Percentiles rank a stretch among this genome's conserved stretches.
These are phyloP conservation scores for Cyanocitta stelleri DNA, from an alignment of 2,113 vertebrate species.

Conservation along the genomic window DNA sequence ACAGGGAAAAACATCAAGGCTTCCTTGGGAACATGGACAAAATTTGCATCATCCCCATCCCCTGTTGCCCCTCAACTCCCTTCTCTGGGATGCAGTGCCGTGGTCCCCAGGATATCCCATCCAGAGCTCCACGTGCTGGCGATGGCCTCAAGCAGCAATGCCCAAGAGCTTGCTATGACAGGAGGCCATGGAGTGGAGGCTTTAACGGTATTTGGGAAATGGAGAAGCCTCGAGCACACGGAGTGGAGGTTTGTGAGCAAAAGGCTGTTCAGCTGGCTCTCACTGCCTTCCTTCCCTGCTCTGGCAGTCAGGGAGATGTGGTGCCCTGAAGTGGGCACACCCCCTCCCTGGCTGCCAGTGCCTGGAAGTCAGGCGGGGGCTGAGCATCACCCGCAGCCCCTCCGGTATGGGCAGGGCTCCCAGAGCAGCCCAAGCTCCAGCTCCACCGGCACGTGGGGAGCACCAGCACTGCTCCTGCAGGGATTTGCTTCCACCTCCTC, in stretches of 20 bases:
- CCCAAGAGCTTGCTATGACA: neutral
- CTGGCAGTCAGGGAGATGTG: neutral
- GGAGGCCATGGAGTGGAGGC: neutral
- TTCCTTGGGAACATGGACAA: neutral
- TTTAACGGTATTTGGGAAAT: neutral
- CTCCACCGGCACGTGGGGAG: neutral
- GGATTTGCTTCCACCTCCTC: neutral
- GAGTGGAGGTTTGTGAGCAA: neutral
- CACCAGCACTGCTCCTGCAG: neutral
- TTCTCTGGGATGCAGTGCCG: rapidly evolving
- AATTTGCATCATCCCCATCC: rapidly evolving
- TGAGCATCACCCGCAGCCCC: neutral
- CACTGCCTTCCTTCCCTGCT: neutral
- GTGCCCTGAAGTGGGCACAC: rapidly evolving
- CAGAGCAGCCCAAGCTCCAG: neutral
- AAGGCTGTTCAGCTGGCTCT: neutral
- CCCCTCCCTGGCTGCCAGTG: neutral
- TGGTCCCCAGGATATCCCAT: neutral
- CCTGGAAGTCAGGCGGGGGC: neutral
- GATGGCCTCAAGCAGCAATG: neutral
- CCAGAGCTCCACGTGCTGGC: rapidly evolving
- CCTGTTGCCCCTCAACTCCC: neutral
- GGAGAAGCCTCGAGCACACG: neutral
- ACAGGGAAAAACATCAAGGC: neutral
- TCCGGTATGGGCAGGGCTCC: neutral